A percentile compares a stretch with the other conserved stretches of the same genome.
Conservation (phyloP, 2,113 vertebrate genomes). For the Speoplatyrhinus poulsoni region DNA sequence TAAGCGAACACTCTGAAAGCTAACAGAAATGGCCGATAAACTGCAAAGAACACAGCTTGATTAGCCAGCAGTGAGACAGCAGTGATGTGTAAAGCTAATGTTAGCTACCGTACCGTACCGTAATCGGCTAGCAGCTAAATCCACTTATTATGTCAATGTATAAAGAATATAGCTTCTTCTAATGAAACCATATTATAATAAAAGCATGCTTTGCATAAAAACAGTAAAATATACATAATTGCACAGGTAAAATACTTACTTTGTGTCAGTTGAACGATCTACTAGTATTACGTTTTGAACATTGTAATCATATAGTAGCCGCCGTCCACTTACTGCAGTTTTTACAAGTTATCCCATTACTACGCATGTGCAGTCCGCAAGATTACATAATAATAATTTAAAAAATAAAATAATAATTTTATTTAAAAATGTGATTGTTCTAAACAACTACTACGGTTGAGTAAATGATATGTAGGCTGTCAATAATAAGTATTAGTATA, state of each 20-base stretch:
- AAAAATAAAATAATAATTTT: not conserved
- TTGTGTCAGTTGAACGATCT: not conserved
- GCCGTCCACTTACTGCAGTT: slow-evolving; percentile 21
- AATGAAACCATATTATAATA: not conserved
- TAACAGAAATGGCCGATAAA: not conserved
- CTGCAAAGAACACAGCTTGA: not conserved
- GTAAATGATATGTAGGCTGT: not conserved
- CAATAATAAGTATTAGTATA: too few relatives aligned
- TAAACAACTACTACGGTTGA: not conserved
- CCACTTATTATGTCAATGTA: not conserved
- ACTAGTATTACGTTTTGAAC: slow-evolving; percentile 17
- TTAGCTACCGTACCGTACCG: not conserved
- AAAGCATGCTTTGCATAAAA: not conserved
- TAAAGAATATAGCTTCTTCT: too few relatives aligned
- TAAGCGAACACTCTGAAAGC: not conserved
- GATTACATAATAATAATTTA: not conserved
- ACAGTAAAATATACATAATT: not conserved
- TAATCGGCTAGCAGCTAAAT: slow-evolving; percentile 2
- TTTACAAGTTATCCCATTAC: not conserved
- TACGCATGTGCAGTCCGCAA: slow-evolving; percentile 40
- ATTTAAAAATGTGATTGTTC: not conserved
- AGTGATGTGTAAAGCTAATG: slow-evolving; percentile 9
- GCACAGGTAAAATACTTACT: not conserved
- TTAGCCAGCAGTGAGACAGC: not conserved
- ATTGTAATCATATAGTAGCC: not conserved